These are phyloP conservation scores for Cosmorhoe ocellata DNA, from an alignment of 2,888 invertebrate species.

Conservation along the genomic window DNA sequence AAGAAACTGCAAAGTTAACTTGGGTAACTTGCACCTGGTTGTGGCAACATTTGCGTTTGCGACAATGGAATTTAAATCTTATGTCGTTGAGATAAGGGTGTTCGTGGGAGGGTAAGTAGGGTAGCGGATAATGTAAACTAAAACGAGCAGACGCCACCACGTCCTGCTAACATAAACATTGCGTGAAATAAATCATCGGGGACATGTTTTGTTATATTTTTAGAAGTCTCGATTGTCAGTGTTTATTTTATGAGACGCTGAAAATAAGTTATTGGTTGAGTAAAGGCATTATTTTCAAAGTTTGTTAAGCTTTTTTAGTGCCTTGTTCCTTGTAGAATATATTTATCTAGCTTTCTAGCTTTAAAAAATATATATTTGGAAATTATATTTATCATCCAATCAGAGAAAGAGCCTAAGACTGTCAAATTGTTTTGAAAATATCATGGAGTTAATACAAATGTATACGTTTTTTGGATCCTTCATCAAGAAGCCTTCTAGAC, in stretches of 20 bases:
- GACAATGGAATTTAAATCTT: constrained; percentile 38
- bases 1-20: constrained; percentile 37
- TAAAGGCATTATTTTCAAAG: constrained; percentile 17
- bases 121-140: constrained; percentile 56
- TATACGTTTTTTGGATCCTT: too few species aligned
- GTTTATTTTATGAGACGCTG: constrained; percentile 52
- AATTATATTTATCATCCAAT: too few species aligned
- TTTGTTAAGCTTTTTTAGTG: too few species aligned
- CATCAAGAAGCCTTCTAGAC: too few species aligned
- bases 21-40: constrained; percentile 40
- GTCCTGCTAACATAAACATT: constrained; percentile 71
- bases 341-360: too few species aligned
- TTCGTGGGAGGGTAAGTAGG: constrained; percentile 16
- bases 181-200: constrained; percentile 75
- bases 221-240: constrained; percentile 49
- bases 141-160: constrained; percentile 60
- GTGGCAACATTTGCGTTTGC: constrained; percentile 6
- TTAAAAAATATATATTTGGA: too few species aligned
- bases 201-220: constrained; percentile 67
- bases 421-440: too few species aligned
- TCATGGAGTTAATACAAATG: too few species aligned
- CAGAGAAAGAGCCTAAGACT: too few species aligned
- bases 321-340: too few species aligned
- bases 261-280: constrained; percentile 35
- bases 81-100: constrained; percentile 20